phyloP scores from a whole-genome alignment of 2,888 invertebrate genomes.

The Chymomyza amoena region DNA sequence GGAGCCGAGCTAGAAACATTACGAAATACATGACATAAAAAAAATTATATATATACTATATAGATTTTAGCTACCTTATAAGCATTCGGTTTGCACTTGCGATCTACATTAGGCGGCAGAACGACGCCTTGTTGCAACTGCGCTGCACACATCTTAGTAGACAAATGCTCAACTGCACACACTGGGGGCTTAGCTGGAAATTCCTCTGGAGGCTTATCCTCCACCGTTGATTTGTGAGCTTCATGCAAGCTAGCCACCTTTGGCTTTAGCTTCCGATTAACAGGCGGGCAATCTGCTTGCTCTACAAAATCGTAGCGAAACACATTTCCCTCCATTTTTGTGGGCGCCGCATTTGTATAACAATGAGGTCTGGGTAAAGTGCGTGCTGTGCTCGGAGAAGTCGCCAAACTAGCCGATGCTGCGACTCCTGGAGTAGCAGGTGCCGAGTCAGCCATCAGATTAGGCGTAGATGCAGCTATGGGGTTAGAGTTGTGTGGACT shows the following conservation, averaged over 20 bases:
- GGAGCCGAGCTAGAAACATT: constrained; percentile 43
- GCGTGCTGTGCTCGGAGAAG: constrained; percentile 58
- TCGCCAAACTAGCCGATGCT: constrained; percentile 13
- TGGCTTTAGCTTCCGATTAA: constrained; percentile 90
- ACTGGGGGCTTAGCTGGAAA: constrained; percentile 74
- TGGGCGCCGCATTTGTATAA: constrained; percentile 81
- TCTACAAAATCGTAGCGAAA: constrained; percentile 80
- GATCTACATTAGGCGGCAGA: constrained; percentile 82
- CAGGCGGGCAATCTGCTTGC: constrained; percentile 82
- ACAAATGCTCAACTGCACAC: constrained; percentile 52
- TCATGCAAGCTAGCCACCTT: constrained; percentile 50
- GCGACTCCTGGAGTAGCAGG: constrained; percentile 7
- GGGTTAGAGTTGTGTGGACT: constrained; percentile 73
- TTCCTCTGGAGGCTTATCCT: constrained; percentile 75
- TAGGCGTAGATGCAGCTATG: constrained; percentile 77
- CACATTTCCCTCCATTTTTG: constrained; percentile 79
- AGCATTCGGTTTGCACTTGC: constrained; percentile 82
- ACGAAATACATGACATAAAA: neutral
- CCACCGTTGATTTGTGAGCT: constrained; percentile 41
- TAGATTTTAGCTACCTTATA: constrained; percentile 76
- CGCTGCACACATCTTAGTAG: constrained; percentile 50
- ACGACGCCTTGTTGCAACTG: constrained; percentile 48
- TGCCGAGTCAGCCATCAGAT: constrained; percentile 64
- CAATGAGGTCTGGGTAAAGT: constrained; percentile 78
- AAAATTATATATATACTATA: neutral